A percentile compares a stretch with the other conserved stretches of the same genome.
These are phyloP conservation scores for Sapajus apella DNA, from an alignment of 2,113 vertebrate species.

Conservation along the genomic window DNA sequence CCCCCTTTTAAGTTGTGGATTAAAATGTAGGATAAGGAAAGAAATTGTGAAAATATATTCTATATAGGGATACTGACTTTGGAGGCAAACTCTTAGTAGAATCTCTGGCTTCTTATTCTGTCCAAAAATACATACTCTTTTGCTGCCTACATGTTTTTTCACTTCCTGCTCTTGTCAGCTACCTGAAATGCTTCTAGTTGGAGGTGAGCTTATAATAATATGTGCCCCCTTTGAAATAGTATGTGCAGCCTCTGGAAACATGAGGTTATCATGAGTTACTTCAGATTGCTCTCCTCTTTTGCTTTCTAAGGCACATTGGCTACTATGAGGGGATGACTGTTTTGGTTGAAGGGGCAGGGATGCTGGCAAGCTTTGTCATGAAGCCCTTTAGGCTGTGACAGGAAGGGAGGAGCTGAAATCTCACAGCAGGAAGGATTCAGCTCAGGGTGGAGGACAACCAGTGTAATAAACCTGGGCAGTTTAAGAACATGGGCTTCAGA, in stretches of 20 bases:
- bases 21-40: slow-evolving; percentile 43
- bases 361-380: not conserved
- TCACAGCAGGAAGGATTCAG: not conserved
- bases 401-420: not conserved
- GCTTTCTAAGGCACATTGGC: not conserved
- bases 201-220: slow-evolving; percentile 5
- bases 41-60: slow-evolving; percentile 34
- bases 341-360: not conserved
- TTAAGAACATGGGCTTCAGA: not conserved
- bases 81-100: slow-evolving; percentile 32
- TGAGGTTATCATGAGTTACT: slow-evolving; percentile 16
- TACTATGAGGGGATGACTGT: not conserved
- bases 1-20: not conserved
- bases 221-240: not conserved
- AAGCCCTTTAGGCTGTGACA: not conserved
- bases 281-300: not conserved
- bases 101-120: not conserved
- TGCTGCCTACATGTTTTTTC: not conserved
- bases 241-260: not conserved
- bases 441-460: not conserved
- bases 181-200: slow-evolving; percentile 11
- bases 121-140: not conserved
- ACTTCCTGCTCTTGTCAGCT: not conserved
- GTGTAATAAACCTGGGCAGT: not conserved
- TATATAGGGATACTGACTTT: not conserved